Conservation (phyloP, 2,113 vertebrate genomes). For the Choloepus hoffmanni region DNA sequence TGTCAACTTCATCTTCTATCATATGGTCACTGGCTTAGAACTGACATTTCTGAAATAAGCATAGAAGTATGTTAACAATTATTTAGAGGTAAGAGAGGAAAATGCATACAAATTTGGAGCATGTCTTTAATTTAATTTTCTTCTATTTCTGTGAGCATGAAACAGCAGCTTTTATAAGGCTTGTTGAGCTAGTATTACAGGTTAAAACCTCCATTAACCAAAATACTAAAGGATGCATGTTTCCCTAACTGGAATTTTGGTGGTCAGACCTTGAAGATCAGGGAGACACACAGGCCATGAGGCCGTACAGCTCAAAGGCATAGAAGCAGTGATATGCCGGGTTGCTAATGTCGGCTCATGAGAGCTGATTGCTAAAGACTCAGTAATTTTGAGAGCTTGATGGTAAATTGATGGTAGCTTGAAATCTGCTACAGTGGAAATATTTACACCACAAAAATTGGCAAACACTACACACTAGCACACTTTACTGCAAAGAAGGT, state of each 20-base stretch:
- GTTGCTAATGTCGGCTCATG: not conserved
- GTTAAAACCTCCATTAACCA: not conserved
- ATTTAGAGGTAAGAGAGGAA: constrained; percentile 66
- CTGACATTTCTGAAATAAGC: constrained; percentile 39
- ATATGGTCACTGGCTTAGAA: constrained; percentile 25
- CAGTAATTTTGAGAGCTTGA: not conserved
- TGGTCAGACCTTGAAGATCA: not conserved
- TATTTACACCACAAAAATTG: not conserved
- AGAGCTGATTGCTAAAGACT: not conserved
- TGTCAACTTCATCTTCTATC: not conserved
- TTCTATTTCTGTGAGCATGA: constrained; percentile 60
- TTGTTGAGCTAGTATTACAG: constrained; percentile 37
- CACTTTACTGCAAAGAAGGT: too few relatives aligned
- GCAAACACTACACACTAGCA: not conserved
- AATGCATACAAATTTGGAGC: constrained; percentile 3
- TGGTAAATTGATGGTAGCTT: not conserved
- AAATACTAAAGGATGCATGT: not conserved
- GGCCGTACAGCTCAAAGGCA: not conserved
- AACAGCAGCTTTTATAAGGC: constrained; percentile 12
- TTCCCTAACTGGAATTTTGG: not conserved
- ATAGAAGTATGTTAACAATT: constrained; percentile 61
- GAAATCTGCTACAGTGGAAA: not conserved
- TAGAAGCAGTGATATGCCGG: not conserved
- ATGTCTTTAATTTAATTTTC: constrained; percentile 49
- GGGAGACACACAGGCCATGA: not conserved